These are phyloP conservation scores for Oligia strigilis DNA, from an alignment of 2,888 invertebrate species.

Conservation along the genomic window DNA sequence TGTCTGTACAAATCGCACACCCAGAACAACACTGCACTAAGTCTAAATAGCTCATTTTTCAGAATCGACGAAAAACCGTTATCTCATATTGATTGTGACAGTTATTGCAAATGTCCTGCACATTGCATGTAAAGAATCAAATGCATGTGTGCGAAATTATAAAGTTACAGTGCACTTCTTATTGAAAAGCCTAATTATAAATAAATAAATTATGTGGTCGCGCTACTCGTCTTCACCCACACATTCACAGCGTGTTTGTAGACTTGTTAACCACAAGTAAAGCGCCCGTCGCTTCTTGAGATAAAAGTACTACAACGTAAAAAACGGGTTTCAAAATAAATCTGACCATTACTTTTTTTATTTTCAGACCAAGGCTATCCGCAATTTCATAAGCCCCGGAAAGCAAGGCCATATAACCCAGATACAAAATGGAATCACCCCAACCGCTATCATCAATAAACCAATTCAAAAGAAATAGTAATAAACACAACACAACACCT, in stretches of 20 bases:
- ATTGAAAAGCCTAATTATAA: too few relatives aligned
- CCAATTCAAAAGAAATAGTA: too few relatives aligned
- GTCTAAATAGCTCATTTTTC: too few relatives aligned
- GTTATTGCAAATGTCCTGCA: too few relatives aligned
- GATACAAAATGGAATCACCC: background rate
- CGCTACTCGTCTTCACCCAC: background rate
- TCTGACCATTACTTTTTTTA: background rate
- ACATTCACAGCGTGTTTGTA: background rate
- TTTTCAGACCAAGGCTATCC: background rate
- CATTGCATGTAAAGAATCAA: too few relatives aligned
- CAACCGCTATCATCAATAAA: background rate
- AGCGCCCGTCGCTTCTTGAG: background rate
- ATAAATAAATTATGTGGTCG: background rate
- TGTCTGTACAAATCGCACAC: too few relatives aligned
- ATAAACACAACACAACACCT: background rate
- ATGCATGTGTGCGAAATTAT: too few relatives aligned
- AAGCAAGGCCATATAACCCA: constrained; percentile 20
- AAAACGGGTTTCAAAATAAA: background rate
- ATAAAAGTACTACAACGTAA: background rate
- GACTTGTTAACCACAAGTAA: background rate
- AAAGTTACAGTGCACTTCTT: too few relatives aligned
- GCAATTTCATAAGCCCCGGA: background rate
- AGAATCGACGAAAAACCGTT: too few relatives aligned
- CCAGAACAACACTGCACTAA: too few relatives aligned
- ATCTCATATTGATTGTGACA: too few relatives aligned